Percentiles rank a stretch among this genome's conserved stretches.
phyloP scores from a whole-genome alignment of 2,797 vertebrate species.

The Scarus forsteni region DNA sequence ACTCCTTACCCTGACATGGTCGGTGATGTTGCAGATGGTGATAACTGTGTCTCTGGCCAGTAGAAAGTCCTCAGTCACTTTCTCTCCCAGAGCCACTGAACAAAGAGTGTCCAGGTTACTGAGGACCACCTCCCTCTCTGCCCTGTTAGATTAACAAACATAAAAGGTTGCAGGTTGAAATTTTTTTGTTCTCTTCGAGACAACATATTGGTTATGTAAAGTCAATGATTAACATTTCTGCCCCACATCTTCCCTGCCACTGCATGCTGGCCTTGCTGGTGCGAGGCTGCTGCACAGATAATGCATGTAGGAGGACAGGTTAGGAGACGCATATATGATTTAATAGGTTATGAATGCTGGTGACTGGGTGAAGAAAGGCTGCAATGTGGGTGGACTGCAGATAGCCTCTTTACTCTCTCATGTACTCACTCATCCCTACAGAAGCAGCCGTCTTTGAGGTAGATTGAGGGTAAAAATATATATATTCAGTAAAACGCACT shows the following conservation, averaged over 20 bases:
- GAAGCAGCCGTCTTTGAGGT: constrained; percentile 70
- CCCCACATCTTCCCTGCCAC: constrained; percentile 36
- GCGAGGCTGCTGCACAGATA: constrained; percentile 63
- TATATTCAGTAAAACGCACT: constrained; percentile 50
- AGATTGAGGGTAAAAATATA: constrained; percentile 55
- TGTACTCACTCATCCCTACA: constrained; percentile 51
- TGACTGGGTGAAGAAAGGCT: constrained; percentile 70
- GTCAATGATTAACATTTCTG: constrained; percentile 41
- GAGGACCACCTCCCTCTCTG: constrained; percentile 93
- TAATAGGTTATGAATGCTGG: constrained; percentile 77
- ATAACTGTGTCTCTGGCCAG: constrained; percentile 91
- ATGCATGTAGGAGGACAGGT: constrained; percentile 74
- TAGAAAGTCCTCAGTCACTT: constrained; percentile 88
- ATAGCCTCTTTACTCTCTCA: constrained; percentile 58
- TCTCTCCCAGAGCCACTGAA: constrained; percentile 89
- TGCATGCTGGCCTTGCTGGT: constrained; percentile 42
- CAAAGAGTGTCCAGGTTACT: constrained; percentile 95
- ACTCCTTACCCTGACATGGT: constrained; percentile 87
- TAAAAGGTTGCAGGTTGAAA: neutral
- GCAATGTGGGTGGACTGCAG: constrained; percentile 79
- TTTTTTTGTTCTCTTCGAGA: constrained; percentile 19
- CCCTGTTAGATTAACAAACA: constrained; percentile 75
- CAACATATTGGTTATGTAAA: constrained; percentile 36
- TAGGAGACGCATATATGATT: constrained; percentile 67
- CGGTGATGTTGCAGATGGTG: constrained; percentile 89